These are phyloP conservation scores for Calliopsis andreniformis DNA, from an alignment of 1,140 invertebrate species.

Conservation along the genomic window DNA sequence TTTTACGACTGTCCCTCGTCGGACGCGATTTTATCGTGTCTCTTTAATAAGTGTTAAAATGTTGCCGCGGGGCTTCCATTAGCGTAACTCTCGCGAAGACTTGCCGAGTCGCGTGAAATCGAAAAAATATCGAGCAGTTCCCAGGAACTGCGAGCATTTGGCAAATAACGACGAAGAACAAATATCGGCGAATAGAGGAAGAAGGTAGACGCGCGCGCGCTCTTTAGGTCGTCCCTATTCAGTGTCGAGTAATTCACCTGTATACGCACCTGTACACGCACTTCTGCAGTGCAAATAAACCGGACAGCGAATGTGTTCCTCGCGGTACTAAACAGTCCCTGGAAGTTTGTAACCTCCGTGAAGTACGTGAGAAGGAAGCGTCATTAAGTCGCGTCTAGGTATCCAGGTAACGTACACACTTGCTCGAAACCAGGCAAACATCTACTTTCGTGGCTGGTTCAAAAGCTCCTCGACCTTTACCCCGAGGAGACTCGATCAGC, in stretches of 20 bases:
- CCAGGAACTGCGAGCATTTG: conserved; percentile 10
- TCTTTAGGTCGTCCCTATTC: conserved; percentile 20
- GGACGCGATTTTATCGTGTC: neutral
- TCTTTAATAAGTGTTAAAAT: conserved; percentile 3
- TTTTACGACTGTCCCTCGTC: conserved; percentile 4
- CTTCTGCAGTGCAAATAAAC: conserved; percentile 51
- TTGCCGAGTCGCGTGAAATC: neutral
- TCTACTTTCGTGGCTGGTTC: neutral
- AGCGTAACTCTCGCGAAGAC: conserved; percentile 12
- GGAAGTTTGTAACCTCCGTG: conserved; percentile 43
- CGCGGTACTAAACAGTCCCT: conserved; percentile 46
- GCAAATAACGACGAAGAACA: conserved; percentile 25
- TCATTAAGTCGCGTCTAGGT: conserved; percentile 31
- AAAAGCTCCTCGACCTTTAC: neutral
- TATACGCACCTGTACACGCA: conserved; percentile 41
- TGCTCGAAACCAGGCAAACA: conserved; percentile 14
- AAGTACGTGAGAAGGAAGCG: conserved; percentile 40
- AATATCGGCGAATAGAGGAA: conserved; percentile 9
- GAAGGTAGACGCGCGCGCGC: conserved; percentile 11
- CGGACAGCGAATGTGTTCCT: conserved; percentile 23
- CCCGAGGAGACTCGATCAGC: too few relatives aligned
- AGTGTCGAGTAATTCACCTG: conserved; percentile 37
- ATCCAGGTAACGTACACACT: conserved; percentile 42
- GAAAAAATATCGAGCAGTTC: conserved; percentile 42
- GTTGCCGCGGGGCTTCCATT: conserved; percentile 15